These are phyloP conservation scores for Strigops habroptila DNA, from an alignment of 2,113 vertebrate species.

Conservation along the genomic window DNA sequence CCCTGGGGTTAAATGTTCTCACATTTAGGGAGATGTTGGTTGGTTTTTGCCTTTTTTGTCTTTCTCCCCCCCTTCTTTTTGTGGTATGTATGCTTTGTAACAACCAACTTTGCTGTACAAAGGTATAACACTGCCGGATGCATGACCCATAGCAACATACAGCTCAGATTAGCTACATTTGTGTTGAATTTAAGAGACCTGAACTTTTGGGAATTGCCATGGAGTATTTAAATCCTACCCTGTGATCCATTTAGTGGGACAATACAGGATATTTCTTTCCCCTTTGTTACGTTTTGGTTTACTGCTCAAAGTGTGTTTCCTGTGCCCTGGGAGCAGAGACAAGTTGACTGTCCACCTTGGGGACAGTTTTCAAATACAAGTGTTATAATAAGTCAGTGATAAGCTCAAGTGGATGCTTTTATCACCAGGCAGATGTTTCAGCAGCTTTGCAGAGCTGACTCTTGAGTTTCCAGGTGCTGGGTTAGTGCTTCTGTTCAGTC, in stretches of 20 bases:
- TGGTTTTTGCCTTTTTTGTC: neutral
- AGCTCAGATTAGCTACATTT: neutral
- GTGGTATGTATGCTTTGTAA: neutral
- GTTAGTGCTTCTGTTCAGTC: neutral
- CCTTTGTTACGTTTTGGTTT: neutral
- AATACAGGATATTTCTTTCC: neutral
- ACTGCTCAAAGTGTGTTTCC: neutral
- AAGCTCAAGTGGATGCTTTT: neutral
- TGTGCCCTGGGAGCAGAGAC: neutral
- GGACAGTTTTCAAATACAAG: neutral
- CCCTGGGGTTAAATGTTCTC: conserved; percentile 39
- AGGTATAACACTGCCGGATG: neutral
- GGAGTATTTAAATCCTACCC: neutral
- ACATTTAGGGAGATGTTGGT: neutral
- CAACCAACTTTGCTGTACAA: no score
- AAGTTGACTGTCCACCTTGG: neutral
- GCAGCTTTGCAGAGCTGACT: neutral
- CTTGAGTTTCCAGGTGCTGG: neutral
- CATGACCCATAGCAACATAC: neutral
- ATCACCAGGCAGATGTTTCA: neutral
- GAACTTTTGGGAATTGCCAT: neutral
- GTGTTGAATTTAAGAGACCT: neutral
- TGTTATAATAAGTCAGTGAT: neutral
- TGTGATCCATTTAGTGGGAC: neutral
- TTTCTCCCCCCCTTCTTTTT: neutral